These are phyloP conservation scores for Caenorhabditis brenneri DNA, from an alignment of 1,140 invertebrate species.

Conservation along the genomic window DNA sequence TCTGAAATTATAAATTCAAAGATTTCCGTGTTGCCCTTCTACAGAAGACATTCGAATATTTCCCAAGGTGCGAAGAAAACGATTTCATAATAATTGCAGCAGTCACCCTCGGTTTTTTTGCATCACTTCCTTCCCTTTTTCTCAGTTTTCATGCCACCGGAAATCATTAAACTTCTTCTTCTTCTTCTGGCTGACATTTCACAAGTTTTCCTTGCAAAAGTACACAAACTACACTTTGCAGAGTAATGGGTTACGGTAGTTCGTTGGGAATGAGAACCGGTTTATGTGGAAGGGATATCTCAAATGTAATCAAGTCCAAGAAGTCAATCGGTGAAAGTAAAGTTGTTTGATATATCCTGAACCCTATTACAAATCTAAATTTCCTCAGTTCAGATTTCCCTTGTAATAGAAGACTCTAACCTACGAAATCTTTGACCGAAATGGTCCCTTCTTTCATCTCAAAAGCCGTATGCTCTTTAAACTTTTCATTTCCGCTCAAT, in stretches of 20 bases:
- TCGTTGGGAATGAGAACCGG: too few species aligned
- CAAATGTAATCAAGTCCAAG: too few species aligned
- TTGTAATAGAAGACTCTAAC: neutral
- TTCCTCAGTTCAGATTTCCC: too few species aligned
- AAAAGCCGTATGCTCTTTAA: neutral
- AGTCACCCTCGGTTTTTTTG: neutral
- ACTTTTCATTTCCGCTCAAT: slow-evolving; percentile 31
- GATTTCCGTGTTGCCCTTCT: neutral
- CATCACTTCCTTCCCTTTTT: neutral
- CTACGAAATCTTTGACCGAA: neutral
- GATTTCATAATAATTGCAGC: slow-evolving; percentile 1
- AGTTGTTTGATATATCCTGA: too few species aligned
- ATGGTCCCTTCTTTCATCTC: neutral
- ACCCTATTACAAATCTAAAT: too few species aligned
- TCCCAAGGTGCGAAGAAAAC: neutral
- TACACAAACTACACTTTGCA: neutral
- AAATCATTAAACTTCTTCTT: slow-evolving; percentile 16
- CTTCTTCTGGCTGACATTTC: neutral
- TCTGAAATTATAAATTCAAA: neutral
- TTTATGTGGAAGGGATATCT: too few species aligned
- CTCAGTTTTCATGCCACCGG: neutral
- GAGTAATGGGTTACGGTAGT: too few species aligned
- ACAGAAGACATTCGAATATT: too few species aligned
- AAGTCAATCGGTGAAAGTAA: too few species aligned
- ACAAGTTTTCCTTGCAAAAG: neutral